Evolutionary conservation across 2,888 invertebrate species (phyloP), one percentile per base, ranked within the genome.

Genomic region (Galerucella nymphaeae): DNA sequence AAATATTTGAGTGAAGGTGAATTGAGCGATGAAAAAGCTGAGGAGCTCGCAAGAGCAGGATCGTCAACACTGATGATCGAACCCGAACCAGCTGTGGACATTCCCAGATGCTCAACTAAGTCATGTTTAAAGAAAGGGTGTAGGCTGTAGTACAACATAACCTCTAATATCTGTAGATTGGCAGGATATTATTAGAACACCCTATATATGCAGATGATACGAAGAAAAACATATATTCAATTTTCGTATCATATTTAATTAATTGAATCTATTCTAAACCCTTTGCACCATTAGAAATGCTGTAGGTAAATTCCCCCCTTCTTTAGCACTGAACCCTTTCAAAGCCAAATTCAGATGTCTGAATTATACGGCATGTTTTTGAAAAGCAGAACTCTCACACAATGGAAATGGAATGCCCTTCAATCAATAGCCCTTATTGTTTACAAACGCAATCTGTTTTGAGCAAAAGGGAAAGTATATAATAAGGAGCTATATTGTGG

Each of bases 331-430:
- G 30, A 61, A 68, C 59, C 68, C 68, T 50, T 68, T 61, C 16
- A 53, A 59, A 59, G 30, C 48, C 48, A 50, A 68, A 45, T 68
- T 68, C 68, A 67, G 53, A 20, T 50, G 42, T 57, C 63, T 41
- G 67, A 71, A 67, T 71, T 71, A 67, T 67, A 68, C 55, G 50
- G 59, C 63, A 63, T 71, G 70, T 73, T 73, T 73, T 70, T 65
- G 71, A 71, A 71, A 58, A 53, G 77, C 70, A 53, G 71, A 78
- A 77, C 75, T 76, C 63, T 57, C 62, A 13, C 23, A 72, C 75
- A 77, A 74, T 76, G 77, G 38, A 76, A 75, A 76, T 66, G 75
- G 75, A 77, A 75, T 67, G 71, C 71, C 70, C 75, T 76, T 74
- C 74, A 69, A 76, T 77, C 76, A 77, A 75, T 73, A 69, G 70